These are phyloP conservation scores for Emesis furor DNA, from an alignment of 2,888 invertebrate species.

Conservation along the genomic window DNA sequence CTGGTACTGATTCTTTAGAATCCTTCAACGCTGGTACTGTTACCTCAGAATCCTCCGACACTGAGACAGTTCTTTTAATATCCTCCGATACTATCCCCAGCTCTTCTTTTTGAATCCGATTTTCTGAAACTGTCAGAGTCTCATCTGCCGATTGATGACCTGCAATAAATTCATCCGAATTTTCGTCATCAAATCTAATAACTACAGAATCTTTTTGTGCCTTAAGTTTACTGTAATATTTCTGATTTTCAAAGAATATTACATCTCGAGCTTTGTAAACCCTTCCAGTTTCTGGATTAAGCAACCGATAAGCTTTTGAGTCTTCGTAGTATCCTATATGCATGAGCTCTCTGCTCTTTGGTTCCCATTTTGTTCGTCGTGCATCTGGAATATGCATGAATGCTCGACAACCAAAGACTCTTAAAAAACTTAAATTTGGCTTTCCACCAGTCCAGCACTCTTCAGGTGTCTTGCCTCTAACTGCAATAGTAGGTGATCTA, in stretches of 20 bases:
- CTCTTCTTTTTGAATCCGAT: too few species aligned
- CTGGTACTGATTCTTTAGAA: too few species aligned
- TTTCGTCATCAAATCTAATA: too few species aligned
- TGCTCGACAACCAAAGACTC: conserved; percentile 50
- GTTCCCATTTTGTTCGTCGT: conserved; percentile 41
- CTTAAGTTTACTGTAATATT: too few species aligned
- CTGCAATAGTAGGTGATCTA: conserved; percentile 39
- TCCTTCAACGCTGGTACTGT: too few species aligned
- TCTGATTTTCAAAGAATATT: conserved; percentile 18
- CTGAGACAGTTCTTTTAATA: too few species aligned
- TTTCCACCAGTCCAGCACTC: conserved; percentile 45
- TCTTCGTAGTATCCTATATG: conserved; percentile 40
- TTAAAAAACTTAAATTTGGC: conserved; percentile 30
- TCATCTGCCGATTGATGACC: too few species aligned
- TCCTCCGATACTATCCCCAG: too few species aligned
- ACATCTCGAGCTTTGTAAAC: conserved; percentile 37
- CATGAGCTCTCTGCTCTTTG: conserved; percentile 32
- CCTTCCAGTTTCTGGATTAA: conserved; percentile 38
- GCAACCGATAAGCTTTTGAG: conserved; percentile 50
- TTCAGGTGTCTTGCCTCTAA: conserved; percentile 40
- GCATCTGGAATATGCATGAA: conserved; percentile 22
- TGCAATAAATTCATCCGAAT: too few species aligned
- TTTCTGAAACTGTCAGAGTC: too few species aligned
- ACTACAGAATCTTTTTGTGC: too few species aligned
- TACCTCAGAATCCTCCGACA: too few species aligned